phyloP scores from a whole-genome alignment of 2,113 vertebrate species.

The Peromyscus maniculatus region DNA sequence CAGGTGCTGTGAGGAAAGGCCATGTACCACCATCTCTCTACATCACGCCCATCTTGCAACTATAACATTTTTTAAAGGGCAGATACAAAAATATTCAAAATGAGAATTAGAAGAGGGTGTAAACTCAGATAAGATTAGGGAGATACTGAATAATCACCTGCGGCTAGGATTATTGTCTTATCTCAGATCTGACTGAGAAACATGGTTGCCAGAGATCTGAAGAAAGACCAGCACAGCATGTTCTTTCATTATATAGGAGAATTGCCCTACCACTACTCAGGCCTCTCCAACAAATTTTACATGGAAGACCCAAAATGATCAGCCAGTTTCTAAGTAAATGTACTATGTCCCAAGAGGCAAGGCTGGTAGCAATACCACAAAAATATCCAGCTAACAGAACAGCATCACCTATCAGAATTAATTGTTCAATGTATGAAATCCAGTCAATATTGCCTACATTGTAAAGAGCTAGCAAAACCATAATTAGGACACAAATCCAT shows the following conservation, averaged over 20 bases:
- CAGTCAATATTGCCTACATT: neutral
- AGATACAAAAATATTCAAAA: neutral
- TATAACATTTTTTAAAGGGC: neutral
- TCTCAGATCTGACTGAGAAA: neutral
- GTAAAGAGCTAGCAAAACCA: neutral
- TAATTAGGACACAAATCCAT: constrained; percentile 39
- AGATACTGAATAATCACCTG: neutral
- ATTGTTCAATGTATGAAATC: neutral
- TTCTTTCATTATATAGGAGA: neutral
- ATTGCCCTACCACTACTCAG: neutral
- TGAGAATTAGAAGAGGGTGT: neutral
- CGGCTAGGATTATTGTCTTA: neutral
- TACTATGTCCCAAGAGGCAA: neutral
- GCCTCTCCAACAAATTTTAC: neutral
- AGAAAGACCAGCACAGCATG: neutral
- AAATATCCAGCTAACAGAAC: neutral
- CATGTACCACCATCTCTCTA: too few relatives aligned
- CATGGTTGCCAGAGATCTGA: neutral
- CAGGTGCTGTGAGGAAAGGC: neutral
- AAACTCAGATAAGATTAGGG: neutral
- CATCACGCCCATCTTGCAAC: rapidly evolving
- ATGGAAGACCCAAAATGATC: neutral
- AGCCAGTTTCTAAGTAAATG: neutral
- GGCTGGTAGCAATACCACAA: neutral
- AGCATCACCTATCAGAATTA: neutral